Percentiles rank a stretch among this genome's conserved stretches.
phyloP scores from a whole-genome alignment of 2,888 invertebrate genomes.

The Microplitis deprimator region DNA sequence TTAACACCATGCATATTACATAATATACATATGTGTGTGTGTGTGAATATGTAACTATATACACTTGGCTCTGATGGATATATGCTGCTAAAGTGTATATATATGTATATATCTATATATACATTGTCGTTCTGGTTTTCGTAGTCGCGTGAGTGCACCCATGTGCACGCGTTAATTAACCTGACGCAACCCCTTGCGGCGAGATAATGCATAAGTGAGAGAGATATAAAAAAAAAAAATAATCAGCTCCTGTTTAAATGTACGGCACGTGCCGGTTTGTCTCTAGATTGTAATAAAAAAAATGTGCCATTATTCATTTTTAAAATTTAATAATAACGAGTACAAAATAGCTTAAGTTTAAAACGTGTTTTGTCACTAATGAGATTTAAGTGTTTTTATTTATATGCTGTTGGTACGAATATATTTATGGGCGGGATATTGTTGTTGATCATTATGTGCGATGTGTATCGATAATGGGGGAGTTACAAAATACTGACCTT shows the following conservation, averaged over 20 bases:
- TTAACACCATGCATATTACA: background rate
- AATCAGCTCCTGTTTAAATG: background rate
- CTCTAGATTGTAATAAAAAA: background rate
- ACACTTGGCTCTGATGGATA: constrained; percentile 1
- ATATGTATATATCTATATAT: background rate
- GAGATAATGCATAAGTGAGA: constrained; percentile 21
- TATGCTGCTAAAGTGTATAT: background rate
- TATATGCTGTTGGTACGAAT: background rate
- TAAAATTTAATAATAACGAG: background rate
- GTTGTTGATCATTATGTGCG: background rate
- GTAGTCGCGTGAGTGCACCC: constrained; percentile 14
- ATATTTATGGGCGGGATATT: background rate
- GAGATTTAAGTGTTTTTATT: background rate
- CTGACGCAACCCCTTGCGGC: constrained; percentile 48
- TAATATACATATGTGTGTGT: background rate
- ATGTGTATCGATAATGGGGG: constrained; percentile 2
- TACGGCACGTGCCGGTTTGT: constrained; percentile 51
- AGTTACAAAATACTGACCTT: constrained; percentile 19
- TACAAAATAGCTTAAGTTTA: background rate
- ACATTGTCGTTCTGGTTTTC: constrained; percentile 16
- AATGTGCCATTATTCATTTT: background rate
- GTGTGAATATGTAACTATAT: background rate
- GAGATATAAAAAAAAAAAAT: constrained; percentile 17
- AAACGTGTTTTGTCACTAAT: background rate
- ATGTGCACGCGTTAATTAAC: constrained; percentile 46